Conservation (phyloP, 37 sponge, comb jelly and placozoan genomes). For the Amphimedon queenslandica region DNA sequence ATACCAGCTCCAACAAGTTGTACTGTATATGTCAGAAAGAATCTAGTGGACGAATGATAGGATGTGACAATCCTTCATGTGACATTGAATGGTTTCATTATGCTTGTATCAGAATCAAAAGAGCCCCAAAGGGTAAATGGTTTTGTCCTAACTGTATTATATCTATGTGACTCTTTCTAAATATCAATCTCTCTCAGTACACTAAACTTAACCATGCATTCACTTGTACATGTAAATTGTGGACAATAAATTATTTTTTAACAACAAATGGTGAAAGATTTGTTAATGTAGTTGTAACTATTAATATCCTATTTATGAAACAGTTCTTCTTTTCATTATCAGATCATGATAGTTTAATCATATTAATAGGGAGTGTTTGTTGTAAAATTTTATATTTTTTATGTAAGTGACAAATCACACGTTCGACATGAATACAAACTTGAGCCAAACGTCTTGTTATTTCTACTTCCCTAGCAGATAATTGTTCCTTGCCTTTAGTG, state of each 20-base stretch:
- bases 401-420: conserved; percentile 29
- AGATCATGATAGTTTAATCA: conserved; percentile 25
- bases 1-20: background rate
- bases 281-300: conserved; percentile 19
- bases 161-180: background rate
- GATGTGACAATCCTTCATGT: conserved; percentile 11
- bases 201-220: background rate
- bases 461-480: conserved; percentile 32
- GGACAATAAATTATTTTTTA: background rate
- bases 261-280: conserved; percentile 14
- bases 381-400: conserved; percentile 46
- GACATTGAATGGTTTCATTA: conserved; percentile 14
- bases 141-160: background rate
- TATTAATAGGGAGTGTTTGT: conserved; percentile 18
- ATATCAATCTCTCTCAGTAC: too few species aligned
- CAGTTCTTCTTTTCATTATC: conserved; percentile 9
- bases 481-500: conserved; percentile 33
- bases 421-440: too few species aligned
- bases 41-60: conserved; percentile 6
- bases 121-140: background rate
- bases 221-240: background rate
- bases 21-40: background rate
- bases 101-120: conserved; percentile 12
- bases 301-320: conserved; percentile 23
- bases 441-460: conserved; percentile 17